Evolutionary conservation across 2,797 vertebrate genomes (phyloP).

Genomic region (Tokudaia tokunoshimensis): DNA sequence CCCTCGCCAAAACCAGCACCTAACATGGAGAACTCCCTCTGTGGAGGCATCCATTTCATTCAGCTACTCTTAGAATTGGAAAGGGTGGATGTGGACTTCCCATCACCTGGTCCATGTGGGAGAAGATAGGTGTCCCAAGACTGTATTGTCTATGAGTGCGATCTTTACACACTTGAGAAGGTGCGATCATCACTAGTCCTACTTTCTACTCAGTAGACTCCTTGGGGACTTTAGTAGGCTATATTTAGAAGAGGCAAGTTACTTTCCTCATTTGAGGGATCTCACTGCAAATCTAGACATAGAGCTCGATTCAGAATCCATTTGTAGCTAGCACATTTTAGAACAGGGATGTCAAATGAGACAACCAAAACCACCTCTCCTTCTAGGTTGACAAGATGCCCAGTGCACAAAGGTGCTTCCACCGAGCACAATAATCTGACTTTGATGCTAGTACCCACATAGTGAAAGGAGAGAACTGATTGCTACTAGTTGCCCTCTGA

Average conservation of each 20-base stretch:
- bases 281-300: slow-evolving; percentile 4
- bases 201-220: not conserved
- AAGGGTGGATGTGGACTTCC: not conserved
- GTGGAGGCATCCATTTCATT: not conserved
- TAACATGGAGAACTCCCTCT: not conserved
- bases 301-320: not conserved
- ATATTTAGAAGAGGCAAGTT: not conserved
- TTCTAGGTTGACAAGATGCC: not conserved
- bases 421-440: not conserved
- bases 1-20: not conserved
- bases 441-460: not conserved
- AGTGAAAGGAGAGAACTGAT: not conserved
- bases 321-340: not conserved
- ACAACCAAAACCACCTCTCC: not conserved
- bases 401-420: not conserved
- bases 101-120: not conserved
- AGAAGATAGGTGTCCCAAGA: not conserved
- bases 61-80: not conserved
- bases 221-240: not conserved
- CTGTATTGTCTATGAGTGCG: not conserved
- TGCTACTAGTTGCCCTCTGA: not conserved
- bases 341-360: not conserved
- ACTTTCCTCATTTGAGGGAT: not conserved
- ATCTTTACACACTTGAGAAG: not conserved
- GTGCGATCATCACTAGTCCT: not conserved